phyloP scores from a whole-genome alignment of 2,113 vertebrate species.

The Prochilodus magdalenae region DNA sequence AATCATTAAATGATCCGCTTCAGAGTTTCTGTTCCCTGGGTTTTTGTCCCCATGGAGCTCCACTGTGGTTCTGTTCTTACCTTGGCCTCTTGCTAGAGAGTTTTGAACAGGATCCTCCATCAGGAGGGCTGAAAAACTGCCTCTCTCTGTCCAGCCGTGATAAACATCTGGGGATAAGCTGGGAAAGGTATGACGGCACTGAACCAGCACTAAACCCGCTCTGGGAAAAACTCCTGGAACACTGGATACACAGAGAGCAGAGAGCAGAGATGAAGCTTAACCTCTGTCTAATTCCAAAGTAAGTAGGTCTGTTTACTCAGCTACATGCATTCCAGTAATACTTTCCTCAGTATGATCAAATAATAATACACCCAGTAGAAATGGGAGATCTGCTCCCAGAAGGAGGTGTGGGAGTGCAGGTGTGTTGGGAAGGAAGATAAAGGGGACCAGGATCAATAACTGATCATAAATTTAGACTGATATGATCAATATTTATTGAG shows the following conservation, averaged over 20 bases:
- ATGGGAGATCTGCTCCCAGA: no score
- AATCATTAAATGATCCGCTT: neutral
- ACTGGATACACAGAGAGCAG: conserved; percentile 32
- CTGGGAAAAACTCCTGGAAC: conserved; percentile 39
- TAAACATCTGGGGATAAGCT: conserved; percentile 55
- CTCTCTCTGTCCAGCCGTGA: conserved; percentile 34
- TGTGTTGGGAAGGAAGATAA: no score
- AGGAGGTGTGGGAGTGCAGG: no score
- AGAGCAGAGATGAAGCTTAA: conserved; percentile 39
- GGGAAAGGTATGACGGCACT: conserved; percentile 53
- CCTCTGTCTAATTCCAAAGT: conserved; percentile 2
- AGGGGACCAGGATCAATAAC: no score
- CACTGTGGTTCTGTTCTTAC: neutral
- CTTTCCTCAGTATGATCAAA: no score
- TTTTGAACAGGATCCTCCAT: conserved; percentile 49
- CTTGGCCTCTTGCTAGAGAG: no score
- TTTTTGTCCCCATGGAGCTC: neutral
- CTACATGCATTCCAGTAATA: neutral
- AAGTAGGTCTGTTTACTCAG: neutral
- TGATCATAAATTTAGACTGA: no score
- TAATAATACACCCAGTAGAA: no score
- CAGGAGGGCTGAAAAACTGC: conserved; percentile 39
- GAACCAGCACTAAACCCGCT: conserved; percentile 50
- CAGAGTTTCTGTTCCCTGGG: no score
- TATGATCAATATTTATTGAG: no score